Evolutionary conservation across 2,113 vertebrate species (phyloP).

Genomic region (Anhinga rufa): DNA sequence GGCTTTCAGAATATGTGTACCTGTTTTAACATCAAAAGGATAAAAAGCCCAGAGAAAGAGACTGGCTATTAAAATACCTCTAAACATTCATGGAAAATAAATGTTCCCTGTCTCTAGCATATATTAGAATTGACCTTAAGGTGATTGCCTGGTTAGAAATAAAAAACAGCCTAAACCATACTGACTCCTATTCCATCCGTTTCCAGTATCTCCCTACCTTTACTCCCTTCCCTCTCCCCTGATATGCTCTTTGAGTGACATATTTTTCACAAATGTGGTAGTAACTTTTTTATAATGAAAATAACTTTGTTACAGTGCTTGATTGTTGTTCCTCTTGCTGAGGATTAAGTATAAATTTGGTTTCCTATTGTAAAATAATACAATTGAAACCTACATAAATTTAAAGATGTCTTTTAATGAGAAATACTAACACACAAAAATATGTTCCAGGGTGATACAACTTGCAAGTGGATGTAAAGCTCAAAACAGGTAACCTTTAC

Average conservation of each 20-base stretch:
- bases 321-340: background rate
- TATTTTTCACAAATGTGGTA: background rate
- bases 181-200: background rate
- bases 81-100: background rate
- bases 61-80: background rate
- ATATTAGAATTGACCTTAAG: background rate
- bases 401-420: background rate
- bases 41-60: background rate
- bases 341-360: background rate
- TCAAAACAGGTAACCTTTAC: background rate
- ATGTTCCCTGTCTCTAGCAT: background rate
- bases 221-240: background rate
- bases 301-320: background rate
- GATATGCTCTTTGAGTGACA: background rate
- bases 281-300: background rate
- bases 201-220: background rate
- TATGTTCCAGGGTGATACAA: background rate
- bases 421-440: background rate
- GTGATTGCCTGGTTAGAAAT: background rate
- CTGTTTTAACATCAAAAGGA: slow-evolving; percentile 6
- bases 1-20: background rate
- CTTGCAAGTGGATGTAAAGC: background rate
- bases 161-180: background rate
- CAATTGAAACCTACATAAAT: background rate
- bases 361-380: background rate